A percentile compares a stretch with the other conserved stretches of the same genome.
Conservation (phyloP, 2,113 vertebrate genomes). For the Petromus typicus region DNA sequence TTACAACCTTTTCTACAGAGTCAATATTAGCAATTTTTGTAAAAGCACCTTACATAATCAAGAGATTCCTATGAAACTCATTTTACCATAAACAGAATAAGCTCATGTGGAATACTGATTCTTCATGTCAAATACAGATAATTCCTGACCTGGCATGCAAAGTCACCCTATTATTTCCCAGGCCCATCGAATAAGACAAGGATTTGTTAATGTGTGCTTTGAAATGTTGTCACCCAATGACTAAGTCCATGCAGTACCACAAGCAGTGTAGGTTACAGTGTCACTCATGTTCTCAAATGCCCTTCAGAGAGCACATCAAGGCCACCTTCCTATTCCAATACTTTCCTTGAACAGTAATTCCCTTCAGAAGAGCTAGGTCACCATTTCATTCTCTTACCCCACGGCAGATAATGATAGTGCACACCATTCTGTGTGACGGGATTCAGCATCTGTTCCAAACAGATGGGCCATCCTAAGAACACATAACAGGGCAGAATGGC, state of each 20-base stretch:
- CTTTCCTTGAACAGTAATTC: slow-evolving; percentile 2
- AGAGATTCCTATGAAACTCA: slow-evolving; percentile 50
- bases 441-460: slow-evolving; percentile 67
- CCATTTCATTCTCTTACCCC: not conserved
- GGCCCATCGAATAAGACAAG: not conserved
- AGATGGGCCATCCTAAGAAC: slow-evolving; percentile 61
- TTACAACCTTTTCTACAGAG: slow-evolving; percentile 65
- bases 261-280: not conserved
- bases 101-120: slow-evolving; percentile 66
- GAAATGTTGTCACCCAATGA: not conserved
- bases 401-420: not conserved
- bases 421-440: slow-evolving; percentile 4
- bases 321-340: not conserved
- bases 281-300: not conserved
- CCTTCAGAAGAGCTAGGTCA: not conserved
- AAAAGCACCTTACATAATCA: slow-evolving; percentile 57
- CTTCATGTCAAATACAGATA: slow-evolving; percentile 62
- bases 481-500: slow-evolving; percentile 38
- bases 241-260: not conserved
- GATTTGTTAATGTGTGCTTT: not conserved
- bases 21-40: slow-evolving; percentile 73
- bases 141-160: not conserved
- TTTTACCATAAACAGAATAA: slow-evolving; percentile 63
- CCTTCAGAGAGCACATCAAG: not conserved
- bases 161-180: not conserved